Evolutionary conservation across 2,888 invertebrate species (phyloP).

Genomic region (Drosophila meridiana): DNA sequence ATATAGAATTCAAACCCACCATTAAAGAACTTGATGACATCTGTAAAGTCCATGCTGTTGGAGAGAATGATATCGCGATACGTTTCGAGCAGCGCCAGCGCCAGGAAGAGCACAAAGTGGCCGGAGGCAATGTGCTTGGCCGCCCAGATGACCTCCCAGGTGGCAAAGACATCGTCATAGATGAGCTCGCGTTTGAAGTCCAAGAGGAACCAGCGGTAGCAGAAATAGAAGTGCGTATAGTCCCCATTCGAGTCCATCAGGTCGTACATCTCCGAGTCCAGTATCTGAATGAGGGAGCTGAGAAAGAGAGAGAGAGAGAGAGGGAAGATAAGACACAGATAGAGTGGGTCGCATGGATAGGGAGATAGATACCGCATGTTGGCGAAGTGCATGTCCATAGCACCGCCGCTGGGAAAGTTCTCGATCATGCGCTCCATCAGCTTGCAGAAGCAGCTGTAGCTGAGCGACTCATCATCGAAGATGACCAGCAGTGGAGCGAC

Average conservation of each 20-base stretch:
- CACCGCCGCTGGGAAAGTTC: conserved; percentile 96
- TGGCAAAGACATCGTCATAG: conserved; percentile 95
- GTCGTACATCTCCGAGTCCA: conserved; percentile 97
- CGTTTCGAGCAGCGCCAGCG: conserved; percentile 95
- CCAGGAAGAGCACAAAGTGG: conserved; percentile 96
- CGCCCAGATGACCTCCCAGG: conserved; percentile 98
- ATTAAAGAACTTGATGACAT: conserved; percentile 99
- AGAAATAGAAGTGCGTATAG: conserved; percentile 98
- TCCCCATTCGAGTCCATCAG: conserved; percentile 97
- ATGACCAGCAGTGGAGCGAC: conserved; percentile 96
- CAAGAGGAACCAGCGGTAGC: conserved; percentile 98
- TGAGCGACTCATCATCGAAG: conserved; percentile 95
- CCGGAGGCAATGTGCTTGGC: conserved; percentile 93
- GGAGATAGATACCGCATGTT: conserved; percentile 91
- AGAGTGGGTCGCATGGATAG: not conserved
- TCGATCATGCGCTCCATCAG: conserved; percentile 96
- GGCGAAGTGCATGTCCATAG: conserved; percentile 98
- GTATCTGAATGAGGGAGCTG: conserved; percentile 92
- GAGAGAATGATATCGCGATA: conserved; percentile 97
- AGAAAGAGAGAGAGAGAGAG: not conserved
- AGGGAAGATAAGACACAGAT: not conserved
- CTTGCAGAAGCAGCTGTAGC: conserved; percentile 96
- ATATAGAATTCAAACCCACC: conserved; percentile 86
- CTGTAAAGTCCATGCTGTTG: conserved; percentile 98
- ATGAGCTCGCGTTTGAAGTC: conserved; percentile 97